Evolutionary conservation across 2,888 invertebrate species (phyloP).

Genomic region (Cistogaster globosa): DNA sequence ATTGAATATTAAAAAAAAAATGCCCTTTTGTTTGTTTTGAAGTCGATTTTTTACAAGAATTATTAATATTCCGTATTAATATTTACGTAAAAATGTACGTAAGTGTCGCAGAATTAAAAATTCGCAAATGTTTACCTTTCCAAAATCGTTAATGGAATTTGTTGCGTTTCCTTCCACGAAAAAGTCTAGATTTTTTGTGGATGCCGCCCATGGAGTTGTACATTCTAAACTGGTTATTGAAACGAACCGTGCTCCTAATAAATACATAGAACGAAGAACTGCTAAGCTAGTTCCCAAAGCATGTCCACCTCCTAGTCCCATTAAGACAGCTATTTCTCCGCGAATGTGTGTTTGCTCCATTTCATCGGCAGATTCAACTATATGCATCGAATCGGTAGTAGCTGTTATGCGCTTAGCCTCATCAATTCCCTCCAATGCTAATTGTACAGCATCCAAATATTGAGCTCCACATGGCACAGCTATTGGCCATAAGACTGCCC

Average conservation of each 20-base stretch:
- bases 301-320: constrained; percentile 88
- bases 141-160: constrained; percentile 82
- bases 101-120: neutral
- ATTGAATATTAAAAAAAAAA: too few species aligned
- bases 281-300: constrained; percentile 87
- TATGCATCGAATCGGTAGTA: constrained; percentile 84
- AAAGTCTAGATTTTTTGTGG: constrained; percentile 79
- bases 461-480: constrained; percentile 86
- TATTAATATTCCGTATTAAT: too few species aligned
- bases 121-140: constrained; percentile 78
- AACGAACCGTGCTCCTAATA: constrained; percentile 87
- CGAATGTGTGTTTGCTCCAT: constrained; percentile 85
- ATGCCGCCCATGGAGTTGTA: constrained; percentile 86
- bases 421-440: constrained; percentile 87
- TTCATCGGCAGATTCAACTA: constrained; percentile 85
- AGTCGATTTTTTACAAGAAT: too few species aligned
- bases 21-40: too few species aligned
- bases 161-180: constrained; percentile 81
- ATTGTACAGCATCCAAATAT: constrained; percentile 87
- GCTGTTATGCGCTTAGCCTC: constrained; percentile 85
- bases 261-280: constrained; percentile 86
- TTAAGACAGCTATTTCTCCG: constrained; percentile 86
- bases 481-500: constrained; percentile 83
- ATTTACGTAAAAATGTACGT: too few species aligned
- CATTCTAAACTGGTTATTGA: constrained; percentile 87